These are phyloP conservation scores for Pyrgus malvae DNA, from an alignment of 2,888 invertebrate genomes.

Conservation along the genomic window DNA sequence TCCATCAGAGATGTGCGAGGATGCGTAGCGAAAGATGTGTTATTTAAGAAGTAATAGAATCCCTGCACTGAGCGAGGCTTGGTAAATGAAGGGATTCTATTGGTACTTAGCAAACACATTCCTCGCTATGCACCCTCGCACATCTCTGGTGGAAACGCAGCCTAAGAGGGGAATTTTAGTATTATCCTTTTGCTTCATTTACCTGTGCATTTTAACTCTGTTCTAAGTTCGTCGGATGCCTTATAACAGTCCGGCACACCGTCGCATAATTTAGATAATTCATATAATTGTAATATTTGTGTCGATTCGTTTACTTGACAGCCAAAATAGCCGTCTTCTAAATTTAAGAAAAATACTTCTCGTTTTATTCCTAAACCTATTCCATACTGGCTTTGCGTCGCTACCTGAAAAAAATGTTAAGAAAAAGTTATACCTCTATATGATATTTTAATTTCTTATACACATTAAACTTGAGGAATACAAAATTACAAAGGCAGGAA, in stretches of 20 bases:
- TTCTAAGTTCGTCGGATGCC: slow-evolving; percentile 94
- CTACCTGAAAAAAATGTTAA: slow-evolving; percentile 78
- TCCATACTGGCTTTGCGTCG: slow-evolving; percentile 90
- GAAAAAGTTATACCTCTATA: not conserved
- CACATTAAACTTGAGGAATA: too few species aligned
- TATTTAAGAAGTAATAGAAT: too few species aligned
- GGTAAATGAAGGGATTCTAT: too few species aligned
- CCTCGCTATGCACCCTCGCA: too few species aligned
- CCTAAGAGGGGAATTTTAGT: too few species aligned
- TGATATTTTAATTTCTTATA: not conserved
- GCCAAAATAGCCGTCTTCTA: slow-evolving; percentile 98
- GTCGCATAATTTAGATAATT: slow-evolving; percentile 97
- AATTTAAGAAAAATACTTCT: slow-evolving; percentile 97
- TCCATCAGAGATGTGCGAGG: too few species aligned
- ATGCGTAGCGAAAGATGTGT: too few species aligned
- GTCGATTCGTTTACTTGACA: slow-evolving; percentile 98
- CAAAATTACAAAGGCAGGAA: not conserved
- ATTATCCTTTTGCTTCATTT: slow-evolving; percentile 57
- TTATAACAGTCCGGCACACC: slow-evolving; percentile 94
- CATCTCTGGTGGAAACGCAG: too few species aligned
- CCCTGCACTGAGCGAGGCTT: too few species aligned
- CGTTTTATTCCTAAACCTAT: slow-evolving; percentile 92
- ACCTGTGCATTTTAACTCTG: slow-evolving; percentile 97
- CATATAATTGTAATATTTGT: slow-evolving; percentile 96
- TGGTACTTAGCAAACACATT: too few species aligned